phyloP scores from a whole-genome alignment of 2,888 invertebrate species.

The Lasioglossum villosulum region DNA sequence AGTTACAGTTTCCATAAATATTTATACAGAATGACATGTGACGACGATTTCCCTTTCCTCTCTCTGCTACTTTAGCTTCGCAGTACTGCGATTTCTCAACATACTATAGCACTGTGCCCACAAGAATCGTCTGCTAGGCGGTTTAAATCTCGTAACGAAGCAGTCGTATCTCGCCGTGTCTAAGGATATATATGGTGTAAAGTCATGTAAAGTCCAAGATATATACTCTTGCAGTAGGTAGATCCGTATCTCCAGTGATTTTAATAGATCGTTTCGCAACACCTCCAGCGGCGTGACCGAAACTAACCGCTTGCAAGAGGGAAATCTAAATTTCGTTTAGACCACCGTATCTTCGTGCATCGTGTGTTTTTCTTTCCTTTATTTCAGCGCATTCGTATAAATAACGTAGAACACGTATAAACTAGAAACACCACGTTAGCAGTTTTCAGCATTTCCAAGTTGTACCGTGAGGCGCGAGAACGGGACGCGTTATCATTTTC shows the following conservation, averaged over 20 bases:
- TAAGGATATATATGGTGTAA: no score
- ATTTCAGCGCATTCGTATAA: background rate
- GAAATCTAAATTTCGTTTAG: background rate
- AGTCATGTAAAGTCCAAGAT: no score
- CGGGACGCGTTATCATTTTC: background rate
- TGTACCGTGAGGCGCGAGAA: constrained; percentile 6
- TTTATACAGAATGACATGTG: no score
- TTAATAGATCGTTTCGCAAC: background rate
- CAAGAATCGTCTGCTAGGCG: no score
- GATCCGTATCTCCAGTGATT: background rate
- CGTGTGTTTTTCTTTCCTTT: background rate
- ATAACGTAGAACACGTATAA: background rate
- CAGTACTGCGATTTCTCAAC: no score
- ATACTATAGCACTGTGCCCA: no score
- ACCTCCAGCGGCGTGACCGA: background rate
- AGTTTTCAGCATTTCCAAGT: background rate
- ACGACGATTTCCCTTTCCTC: no score
- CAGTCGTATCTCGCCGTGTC: no score
- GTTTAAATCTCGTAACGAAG: no score
- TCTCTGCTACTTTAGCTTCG: no score
- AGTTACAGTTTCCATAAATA: no score
- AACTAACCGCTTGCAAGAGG: background rate
- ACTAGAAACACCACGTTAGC: background rate
- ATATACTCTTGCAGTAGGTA: background rate
- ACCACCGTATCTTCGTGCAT: background rate